Evolutionary conservation across 92 coral and sea anemone species (phyloP), one percentile per base, ranked within the genome.

Genomic region (Bergia puertoricense): DNA sequence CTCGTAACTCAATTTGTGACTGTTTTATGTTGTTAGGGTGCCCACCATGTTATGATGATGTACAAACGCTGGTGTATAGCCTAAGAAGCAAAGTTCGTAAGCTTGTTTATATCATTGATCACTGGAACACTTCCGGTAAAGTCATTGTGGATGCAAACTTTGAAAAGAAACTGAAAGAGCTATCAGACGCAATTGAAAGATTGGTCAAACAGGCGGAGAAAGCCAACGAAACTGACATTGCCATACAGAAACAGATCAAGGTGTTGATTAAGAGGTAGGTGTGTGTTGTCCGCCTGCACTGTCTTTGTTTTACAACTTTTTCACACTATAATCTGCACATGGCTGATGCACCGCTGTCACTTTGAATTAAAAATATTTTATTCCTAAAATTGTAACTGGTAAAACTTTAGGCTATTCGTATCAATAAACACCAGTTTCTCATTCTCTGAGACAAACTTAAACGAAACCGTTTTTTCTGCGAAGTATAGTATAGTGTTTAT

Each of bases 31-130:
- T 36, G 4, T 30, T 45, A 97, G 99, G 92, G 51, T 97, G 99
- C 42, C 99, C 99, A 2, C 98, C 99, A 3, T 97, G 99, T 85
- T 97, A 95, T 76, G 94, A 94, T 74, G 97, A 89, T 81, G 92
- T 97, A 62, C 95, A 95, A 67, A 89, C 77, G 50, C 83, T 92
- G 41, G 98, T 90, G 40, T 80, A 92, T 81, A 89, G 91, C 73
- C 88, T 97, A 71, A 91, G 99, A 71, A 80, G 54, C 14, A 94
- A 95, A 48, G 88, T 95, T 69, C 92, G 94, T 41, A 89, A 88
- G 57, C 96, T 97, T 39, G 90, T 91, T 45, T 87, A 91, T 82
- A 88, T 94, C 77, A 88, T 89, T 23, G 92, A 92, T 15, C 78
- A 91, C 45, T 90, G 92, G 89, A 93, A 93, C 95, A 76, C 93